Base-by-base conservation (phyloP, 2,113 vertebrate genomes). In the Clarias macrocephalus region DNA sequence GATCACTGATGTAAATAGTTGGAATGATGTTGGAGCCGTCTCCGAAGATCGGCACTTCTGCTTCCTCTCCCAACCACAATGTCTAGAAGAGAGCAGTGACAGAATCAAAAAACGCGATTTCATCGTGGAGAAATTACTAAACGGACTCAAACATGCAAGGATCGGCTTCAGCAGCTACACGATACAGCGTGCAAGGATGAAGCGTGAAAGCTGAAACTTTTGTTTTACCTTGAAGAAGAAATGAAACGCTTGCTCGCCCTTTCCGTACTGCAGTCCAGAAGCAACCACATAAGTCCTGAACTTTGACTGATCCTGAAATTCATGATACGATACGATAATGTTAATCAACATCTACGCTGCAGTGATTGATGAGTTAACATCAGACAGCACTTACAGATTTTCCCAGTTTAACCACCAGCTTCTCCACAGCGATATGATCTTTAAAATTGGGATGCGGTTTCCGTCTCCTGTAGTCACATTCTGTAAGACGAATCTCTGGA, bases 181-280 rank as follows among this genome's bases (percentile, higher is more conserved):
- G 2, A 33, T 59, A 80, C n/a, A 19, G n/a, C 7, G n/a, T 8
- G n/a, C 18, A 33, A 33, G 10, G 56, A 65, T 9, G 73, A 76
- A 25, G 25, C 2, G 56, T 21, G 30, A n/a, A 10, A 66, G 15
- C n/a, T 57, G 19, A 75, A 63, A 57, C 8, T 65, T 42, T 37
- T 62, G 3, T 15, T 73, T 21, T 92, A 99, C 98, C 96, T 97
- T 99, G 90, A 99, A 99, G 91, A 97, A 97, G 82, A 91, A 93
- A 89, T 99, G 97, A 30, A 99, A 95, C 76, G 96, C 54, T n/a
- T 96, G 94, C 88, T 97, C 98, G 85, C 95, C 98, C 91, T 93
- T 92, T 92, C 98, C 98, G 59, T 99, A 99, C 63, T 95, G 96
- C 85, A 97, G 94, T 84, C 98, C 98, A 12, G 97, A 95, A 3